These are phyloP conservation scores for Camelus bactrianus DNA, from an alignment of 2,113 vertebrate genomes.

Conservation along the genomic window DNA sequence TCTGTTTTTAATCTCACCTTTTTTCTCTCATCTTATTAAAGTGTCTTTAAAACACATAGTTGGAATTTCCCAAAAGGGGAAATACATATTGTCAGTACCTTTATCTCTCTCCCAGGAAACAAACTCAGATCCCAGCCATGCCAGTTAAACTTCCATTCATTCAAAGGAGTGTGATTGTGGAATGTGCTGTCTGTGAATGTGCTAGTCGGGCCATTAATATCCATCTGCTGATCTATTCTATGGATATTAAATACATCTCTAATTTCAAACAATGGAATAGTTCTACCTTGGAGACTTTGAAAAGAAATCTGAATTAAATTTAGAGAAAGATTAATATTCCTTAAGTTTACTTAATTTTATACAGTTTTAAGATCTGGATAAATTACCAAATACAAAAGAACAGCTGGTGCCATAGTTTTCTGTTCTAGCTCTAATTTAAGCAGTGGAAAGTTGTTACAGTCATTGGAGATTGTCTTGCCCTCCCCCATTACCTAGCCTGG, in stretches of 20 bases:
- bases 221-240: background rate
- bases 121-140: background rate
- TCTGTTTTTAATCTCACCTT: background rate
- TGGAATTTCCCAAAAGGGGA: constrained; percentile 51
- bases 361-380: constrained; percentile 13
- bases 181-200: background rate
- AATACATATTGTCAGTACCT: background rate
- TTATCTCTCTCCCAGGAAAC: constrained; percentile 5
- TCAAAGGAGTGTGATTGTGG: background rate
- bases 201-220: background rate
- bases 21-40: constrained; percentile 2
- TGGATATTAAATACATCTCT: constrained; percentile 24
- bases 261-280: constrained; percentile 20
- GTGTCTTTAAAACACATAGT: background rate
- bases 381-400: constrained; percentile 22
- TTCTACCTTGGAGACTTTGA: constrained; percentile 32
- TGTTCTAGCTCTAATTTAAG: background rate
- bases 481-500: background rate
- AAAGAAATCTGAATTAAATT: constrained; percentile 47
- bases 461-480: background rate
- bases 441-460: background rate
- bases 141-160: background rate
- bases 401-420: constrained; percentile 8
- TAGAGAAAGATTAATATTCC: constrained; percentile 17
- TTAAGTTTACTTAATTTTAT: constrained; percentile 54